Evolutionary conservation across 2,888 invertebrate species (phyloP), one percentile per base, ranked within the genome.

Genomic region (Drosophila recens): DNA sequence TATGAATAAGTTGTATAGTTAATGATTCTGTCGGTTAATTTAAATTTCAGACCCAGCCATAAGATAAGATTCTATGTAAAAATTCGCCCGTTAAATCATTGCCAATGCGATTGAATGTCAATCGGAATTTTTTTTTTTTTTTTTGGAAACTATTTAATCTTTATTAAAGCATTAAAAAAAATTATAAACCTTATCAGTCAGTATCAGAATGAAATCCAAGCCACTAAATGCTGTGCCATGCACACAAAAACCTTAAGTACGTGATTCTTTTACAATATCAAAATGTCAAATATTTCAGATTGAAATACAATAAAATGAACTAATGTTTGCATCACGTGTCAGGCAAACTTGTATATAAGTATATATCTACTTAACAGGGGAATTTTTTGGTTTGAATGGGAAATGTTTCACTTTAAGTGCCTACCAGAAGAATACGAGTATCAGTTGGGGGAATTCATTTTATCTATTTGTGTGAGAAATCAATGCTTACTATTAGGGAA

Each of bases 241-340:
- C 49, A 33, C 57, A 62, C 43, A 9, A 62, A 40, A 51, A 23
- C 8, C 8, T 3, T 8, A 65, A 51, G 48, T 65, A 78, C 80
- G 77, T 78, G 77, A 79, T 75, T 56, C 38, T 64, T 58, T 67
- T 64, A 36, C 40, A 30, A 33, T 62, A 54, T 30, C 23, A 46
- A 27, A 62, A 45, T 33, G 40, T 46, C 33, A 23, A 64, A 43
- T 61, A 20, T 48, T 36, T 30, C 11, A 13, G 36, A 53, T 33
- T 45, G 2, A 49, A 58, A 15, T 15, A 27, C 36, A 40, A 36
- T 10, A 51, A 27, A 48, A 15, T 30, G 1, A 27, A 38, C 33
- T 33, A 10, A 45, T 34, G 17, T 40, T 42, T 42, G 13, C 27
- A 23, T 33, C 57, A 54, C 20, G 52, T 57, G 59, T 17, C 33